Base-by-base conservation (phyloP, 2,888 invertebrate genomes). In the Andrena fulva region DNA sequence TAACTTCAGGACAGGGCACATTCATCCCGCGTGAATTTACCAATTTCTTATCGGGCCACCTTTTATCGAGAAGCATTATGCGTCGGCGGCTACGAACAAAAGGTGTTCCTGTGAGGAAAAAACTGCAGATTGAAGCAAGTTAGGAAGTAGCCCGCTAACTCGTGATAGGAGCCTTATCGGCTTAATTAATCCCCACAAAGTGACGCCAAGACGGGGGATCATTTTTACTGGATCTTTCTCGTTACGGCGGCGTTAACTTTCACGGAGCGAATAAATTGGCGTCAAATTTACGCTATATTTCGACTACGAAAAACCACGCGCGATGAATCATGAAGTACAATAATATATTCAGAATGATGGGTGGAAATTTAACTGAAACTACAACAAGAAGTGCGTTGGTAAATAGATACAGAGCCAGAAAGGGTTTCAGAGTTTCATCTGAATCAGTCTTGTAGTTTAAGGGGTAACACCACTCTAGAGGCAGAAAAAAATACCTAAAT, bases 181-280 rank as follows among this genome's bases (percentile, higher is more conserved):
- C 74, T 86, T 89, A 89, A 90, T 90, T 88, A 90, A 89, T 86
- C 80, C 80, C 81, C 56, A 62, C 74, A 82, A 67, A 73, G 56
- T 31, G 60, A 75, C 62, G 82, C 77, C 63, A 76, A 75, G 56
- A 71, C 82, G 62, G 63, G 66, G 54, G 70, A 63, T 59, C 80
- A 84, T 82, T 82, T 82, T 85, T 85, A 69, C 75, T 80, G 75
- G 71, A 86, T 84, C 80, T 69, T 75, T 35, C 56, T 74, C 75
- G 66, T 80, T 75, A 74, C 62, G 56, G 29, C 33, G n/a, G 16
- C 29, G 42, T 54, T 60, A 60, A 67, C 48, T 35, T 77, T 71
- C 27, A 12, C 27, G 33, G 16, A 60, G 33, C 33, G 35, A 52
- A 69, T 24, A 27, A 60, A 27, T 50, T 24, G 35, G 24, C 56